These are phyloP conservation scores for Drosophila colorata DNA, from an alignment of 2,888 invertebrate genomes.

Conservation along the genomic window DNA sequence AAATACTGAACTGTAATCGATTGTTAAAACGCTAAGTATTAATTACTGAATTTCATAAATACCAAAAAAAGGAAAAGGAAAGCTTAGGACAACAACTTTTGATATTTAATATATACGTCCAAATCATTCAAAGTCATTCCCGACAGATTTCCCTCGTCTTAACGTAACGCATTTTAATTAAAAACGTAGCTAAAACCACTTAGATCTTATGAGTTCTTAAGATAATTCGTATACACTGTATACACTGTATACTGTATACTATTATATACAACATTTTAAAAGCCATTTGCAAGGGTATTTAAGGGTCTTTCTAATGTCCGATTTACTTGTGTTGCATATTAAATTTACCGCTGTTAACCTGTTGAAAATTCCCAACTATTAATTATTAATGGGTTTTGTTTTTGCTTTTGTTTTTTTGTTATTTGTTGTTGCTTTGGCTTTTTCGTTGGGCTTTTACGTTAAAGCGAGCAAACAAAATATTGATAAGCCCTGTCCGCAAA, in stretches of 20 bases:
- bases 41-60: no score
- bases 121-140: neutral
- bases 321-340: constrained; percentile 34
- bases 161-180: neutral
- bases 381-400: constrained; percentile 27
- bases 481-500: constrained; percentile 67
- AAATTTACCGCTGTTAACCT: constrained; percentile 36
- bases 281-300: constrained; percentile 12
- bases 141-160: neutral
- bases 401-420: neutral
- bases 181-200: neutral
- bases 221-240: neutral
- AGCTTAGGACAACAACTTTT: no score
- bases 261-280: neutral
- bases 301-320: constrained; percentile 8
- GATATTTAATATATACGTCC: no score
- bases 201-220: neutral
- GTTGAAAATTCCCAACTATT: constrained; percentile 32
- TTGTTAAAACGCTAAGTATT: no score
- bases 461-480: constrained; percentile 44
- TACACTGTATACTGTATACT: neutral
- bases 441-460: constrained; percentile 6
- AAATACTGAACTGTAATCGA: no score
- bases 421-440: constrained; percentile 4
- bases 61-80: no score